Evolutionary conservation across 2,797 vertebrate genomes (phyloP), one percentile per base, ranked within the genome.

Genomic region (Crotalus adamanteus): DNA sequence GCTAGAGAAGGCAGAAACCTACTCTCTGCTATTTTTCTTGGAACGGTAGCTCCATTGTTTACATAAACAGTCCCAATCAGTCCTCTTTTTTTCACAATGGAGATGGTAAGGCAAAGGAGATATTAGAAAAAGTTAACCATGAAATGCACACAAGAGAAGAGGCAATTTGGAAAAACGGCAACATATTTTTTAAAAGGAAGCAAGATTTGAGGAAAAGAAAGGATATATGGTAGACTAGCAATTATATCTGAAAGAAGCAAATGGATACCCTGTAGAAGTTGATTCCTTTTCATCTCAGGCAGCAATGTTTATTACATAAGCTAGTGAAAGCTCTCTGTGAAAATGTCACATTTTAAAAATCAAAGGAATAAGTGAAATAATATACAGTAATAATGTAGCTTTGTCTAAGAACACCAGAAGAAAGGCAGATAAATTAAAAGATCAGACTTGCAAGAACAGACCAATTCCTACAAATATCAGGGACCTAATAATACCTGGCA

Each of bases 1-100:
- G 96, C 93, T 86, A n/a, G 55, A 92, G 47, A 4, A 55, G 61
- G 61, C 7, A n/a, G 61, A 51, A 83, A 90, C 25, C 93, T 86
- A 6, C 90, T 95, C 88, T 78, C 89, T 87, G 47, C 89, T n/a
- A 83, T 92, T 94, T 93, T 96, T 91, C 93, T 93, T 96, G 94
- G 94, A 95, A 94, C 94, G 96, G 91, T 60, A 1, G 2, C 93
- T 73, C 92, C 94, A 94, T 95, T 96, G 97, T 95, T 96, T 96
- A 96, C 95, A 96, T 95, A 97, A 97, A 96, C 94, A 96, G 93
- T 93, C 95, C 94, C 95, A 96, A 96, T 97, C 95, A 96, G 95
- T 96, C 92, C 96, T 96, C 96, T 97, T 96, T 96, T 95, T 97
- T 96, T 94, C 96, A 93, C 95, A 85, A 86, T 93, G 88, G 88